These are phyloP conservation scores for Hypolimnas misippus DNA, from an alignment of 2,888 invertebrate species.

Conservation along the genomic window DNA sequence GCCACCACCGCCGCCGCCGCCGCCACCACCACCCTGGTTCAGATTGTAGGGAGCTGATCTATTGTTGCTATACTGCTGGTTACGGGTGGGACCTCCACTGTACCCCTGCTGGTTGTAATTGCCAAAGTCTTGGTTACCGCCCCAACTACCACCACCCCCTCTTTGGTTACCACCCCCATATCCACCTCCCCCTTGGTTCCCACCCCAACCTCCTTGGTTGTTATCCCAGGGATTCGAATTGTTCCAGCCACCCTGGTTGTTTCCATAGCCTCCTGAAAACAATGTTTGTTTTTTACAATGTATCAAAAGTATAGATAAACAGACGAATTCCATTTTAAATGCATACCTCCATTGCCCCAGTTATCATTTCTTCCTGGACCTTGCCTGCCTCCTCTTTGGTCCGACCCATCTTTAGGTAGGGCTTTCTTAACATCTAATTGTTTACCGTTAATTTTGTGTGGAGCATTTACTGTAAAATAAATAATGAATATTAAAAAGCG, in stretches of 20 bases:
- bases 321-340: background rate
- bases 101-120: slow-evolving; percentile 93
- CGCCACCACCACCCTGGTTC: slow-evolving; percentile 84
- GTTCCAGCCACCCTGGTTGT: slow-evolving; percentile 73
- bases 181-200: slow-evolving; percentile 78
- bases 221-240: slow-evolving; percentile 79
- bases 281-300: slow-evolving; percentile 6
- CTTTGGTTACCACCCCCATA: slow-evolving; percentile 66
- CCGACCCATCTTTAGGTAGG: slow-evolving; percentile 90
- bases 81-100: slow-evolving; percentile 93
- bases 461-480: slow-evolving; percentile 87
- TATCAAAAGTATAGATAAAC: slow-evolving; percentile 26
- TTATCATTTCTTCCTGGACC: slow-evolving; percentile 70
- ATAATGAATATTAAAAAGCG: slow-evolving; percentile 3
- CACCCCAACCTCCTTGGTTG: slow-evolving; percentile 60
- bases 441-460: slow-evolving; percentile 93
- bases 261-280: slow-evolving; percentile 75
- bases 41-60: slow-evolving; percentile 89
- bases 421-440: slow-evolving; percentile 97
- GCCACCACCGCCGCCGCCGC: slow-evolving; percentile 75
- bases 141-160: slow-evolving; percentile 69
- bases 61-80: slow-evolving; percentile 88
- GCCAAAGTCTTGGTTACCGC: slow-evolving; percentile 88
- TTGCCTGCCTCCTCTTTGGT: slow-evolving; percentile 81
- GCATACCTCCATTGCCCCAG: slow-evolving; percentile 64